Percentiles rank a stretch among this genome's conserved stretches.
Evolutionary conservation across 2,113 vertebrate genomes (phyloP).

Genomic region (Cyanoramphus novaezelandiae): DNA sequence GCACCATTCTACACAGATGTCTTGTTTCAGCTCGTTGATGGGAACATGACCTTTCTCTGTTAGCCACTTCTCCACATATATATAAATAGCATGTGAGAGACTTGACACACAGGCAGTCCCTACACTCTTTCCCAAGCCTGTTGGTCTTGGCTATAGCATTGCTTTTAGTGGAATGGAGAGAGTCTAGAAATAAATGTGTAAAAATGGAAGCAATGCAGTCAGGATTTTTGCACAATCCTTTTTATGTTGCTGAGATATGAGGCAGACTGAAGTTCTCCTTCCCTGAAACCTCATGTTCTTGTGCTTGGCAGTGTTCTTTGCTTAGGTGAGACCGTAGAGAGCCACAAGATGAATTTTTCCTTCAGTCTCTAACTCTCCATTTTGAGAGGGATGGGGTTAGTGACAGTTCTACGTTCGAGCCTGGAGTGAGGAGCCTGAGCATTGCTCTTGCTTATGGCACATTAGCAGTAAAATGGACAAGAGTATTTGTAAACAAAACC

Average conservation of each 20-base stretch:
- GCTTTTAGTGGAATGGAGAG: background rate
- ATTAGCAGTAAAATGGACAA: background rate
- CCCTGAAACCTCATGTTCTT: background rate
- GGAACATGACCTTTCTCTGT: too few species aligned
- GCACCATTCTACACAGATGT: too few species aligned
- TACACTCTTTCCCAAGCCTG: background rate
- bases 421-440: background rate
- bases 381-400: background rate
- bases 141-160: background rate
- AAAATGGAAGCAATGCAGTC: background rate
- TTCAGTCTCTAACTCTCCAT: background rate
- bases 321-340: background rate
- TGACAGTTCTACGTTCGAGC: background rate
- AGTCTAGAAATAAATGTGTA: background rate
- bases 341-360: background rate
- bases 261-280: background rate
- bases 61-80: too few species aligned
- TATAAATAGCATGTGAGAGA: background rate
- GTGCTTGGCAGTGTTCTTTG: background rate
- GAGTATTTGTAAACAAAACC: background rate
- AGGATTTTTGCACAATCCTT: background rate
- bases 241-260: background rate
- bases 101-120: background rate
- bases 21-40: too few species aligned
- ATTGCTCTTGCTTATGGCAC: fast-evolving